phyloP scores from a whole-genome alignment of 2,888 invertebrate genomes.

The Phengaris arion region DNA sequence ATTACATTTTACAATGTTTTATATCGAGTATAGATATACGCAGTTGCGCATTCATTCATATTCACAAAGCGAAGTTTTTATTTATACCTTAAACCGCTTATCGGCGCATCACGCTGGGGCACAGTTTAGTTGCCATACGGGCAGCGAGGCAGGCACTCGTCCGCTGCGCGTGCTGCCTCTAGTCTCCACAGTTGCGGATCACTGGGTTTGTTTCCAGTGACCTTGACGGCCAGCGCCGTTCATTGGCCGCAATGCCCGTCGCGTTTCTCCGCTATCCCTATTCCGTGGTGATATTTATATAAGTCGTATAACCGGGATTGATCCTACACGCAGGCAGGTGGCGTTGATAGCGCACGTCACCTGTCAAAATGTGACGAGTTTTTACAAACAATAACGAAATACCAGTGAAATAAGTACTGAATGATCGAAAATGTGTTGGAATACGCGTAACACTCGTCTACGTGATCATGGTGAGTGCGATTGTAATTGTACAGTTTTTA shows the following conservation, averaged over 20 bases:
- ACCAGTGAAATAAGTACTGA: not conserved
- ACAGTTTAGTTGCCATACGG: slow-evolving; percentile 71
- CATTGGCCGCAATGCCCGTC: slow-evolving; percentile 70
- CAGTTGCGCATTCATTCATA: slow-evolving; percentile 62
- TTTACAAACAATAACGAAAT: not conserved
- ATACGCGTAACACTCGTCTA: slow-evolving; percentile 58
- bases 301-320: slow-evolving; percentile 49
- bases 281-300: slow-evolving; percentile 59
- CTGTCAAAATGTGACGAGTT: slow-evolving; percentile 70
- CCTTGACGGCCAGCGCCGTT: slow-evolving; percentile 71
- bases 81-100: slow-evolving; percentile 75
- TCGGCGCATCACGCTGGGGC: slow-evolving; percentile 66
- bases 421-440: slow-evolving; percentile 40
- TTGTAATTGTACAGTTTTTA: slow-evolving; percentile 47
- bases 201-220: slow-evolving; percentile 57
- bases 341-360: slow-evolving; percentile 60
- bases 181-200: slow-evolving; percentile 44
- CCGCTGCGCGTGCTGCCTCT: slow-evolving; percentile 61
- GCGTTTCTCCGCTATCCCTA: slow-evolving; percentile 55
- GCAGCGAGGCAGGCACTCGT: slow-evolving; percentile 65
- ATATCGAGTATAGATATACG: slow-evolving; percentile 1
- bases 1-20: not conserved
- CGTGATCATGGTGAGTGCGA: slow-evolving; percentile 61
- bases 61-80: slow-evolving; percentile 68
- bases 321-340: slow-evolving; percentile 45